Conservation (phyloP, 2,113 vertebrate species). For the Sinocyclocheilus grahami region DNA sequence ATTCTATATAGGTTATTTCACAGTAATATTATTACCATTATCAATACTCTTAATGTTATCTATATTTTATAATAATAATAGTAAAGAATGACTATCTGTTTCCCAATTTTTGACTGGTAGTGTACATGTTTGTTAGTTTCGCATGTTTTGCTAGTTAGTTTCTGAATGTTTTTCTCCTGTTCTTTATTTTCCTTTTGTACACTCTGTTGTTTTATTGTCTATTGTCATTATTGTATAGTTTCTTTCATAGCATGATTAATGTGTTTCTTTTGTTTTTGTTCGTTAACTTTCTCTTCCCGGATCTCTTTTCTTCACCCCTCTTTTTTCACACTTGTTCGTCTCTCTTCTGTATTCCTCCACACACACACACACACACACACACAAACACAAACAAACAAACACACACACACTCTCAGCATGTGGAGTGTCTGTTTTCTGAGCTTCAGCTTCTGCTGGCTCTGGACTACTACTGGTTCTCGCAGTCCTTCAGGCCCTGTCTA, state of each 20-base stretch:
- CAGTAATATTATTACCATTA: neutral
- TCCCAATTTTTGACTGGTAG: neutral
- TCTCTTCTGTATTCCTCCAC: conserved; percentile 25
- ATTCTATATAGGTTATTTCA: neutral
- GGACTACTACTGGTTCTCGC: conserved; percentile 87
- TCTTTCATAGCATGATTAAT: conserved; percentile 26
- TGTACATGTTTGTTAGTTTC: neutral
- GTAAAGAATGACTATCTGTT: neutral
- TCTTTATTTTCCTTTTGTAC: neutral
- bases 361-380: too few relatives aligned
- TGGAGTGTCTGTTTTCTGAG: conserved; percentile 83
- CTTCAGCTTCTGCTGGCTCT: conserved; percentile 87
- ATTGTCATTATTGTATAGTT: neutral
- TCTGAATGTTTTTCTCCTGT: conserved; percentile 14
- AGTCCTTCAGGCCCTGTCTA: conserved; percentile 84
- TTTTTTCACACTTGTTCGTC: conserved; percentile 29
- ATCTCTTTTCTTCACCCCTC: conserved; percentile 60
- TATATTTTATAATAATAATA: neutral
- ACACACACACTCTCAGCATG: conserved; percentile 76
- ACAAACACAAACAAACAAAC: conserved; percentile 35
- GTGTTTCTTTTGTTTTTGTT: conserved; percentile 38
- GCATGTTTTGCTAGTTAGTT: neutral
- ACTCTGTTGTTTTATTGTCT: conserved; percentile 48
- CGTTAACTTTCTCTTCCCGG: conserved; percentile 60
- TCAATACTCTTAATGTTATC: neutral